phyloP scores from a whole-genome alignment of 1,140 invertebrate genomes.

The Araneus ventricosus region DNA sequence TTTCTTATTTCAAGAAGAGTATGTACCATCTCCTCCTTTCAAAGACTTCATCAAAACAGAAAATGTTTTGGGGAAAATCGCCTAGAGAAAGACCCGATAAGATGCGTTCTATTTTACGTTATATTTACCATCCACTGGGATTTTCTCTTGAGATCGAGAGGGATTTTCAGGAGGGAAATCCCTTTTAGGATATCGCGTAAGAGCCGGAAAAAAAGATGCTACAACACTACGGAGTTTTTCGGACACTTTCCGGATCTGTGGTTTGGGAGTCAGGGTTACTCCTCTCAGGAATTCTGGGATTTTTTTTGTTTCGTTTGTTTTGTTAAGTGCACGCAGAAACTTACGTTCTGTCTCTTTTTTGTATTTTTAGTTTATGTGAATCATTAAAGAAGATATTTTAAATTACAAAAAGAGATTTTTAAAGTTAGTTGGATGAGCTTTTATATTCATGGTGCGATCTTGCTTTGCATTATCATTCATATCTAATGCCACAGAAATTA shows the following conservation, averaged over 20 bases:
- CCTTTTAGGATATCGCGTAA: constrained; percentile 9
- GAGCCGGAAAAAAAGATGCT: background rate
- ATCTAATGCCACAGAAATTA: too few relatives aligned
- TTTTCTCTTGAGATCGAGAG: background rate
- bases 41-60: constrained; percentile 4
- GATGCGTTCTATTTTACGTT: constrained; percentile 8
- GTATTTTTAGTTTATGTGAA: too few relatives aligned
- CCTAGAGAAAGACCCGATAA: too few relatives aligned
- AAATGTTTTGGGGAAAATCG: background rate
- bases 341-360: too few relatives aligned
- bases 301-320: too few relatives aligned
- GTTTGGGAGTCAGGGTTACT: background rate
- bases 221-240: background rate
- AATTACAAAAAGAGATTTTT: too few relatives aligned
- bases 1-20: background rate
- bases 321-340: too few relatives aligned
- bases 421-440: too few relatives aligned
- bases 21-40: background rate
- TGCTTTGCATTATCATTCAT: too few relatives aligned
- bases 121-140: constrained; percentile 3
- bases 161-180: constrained; percentile 15
- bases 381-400: too few relatives aligned
- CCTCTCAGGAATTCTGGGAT: background rate
- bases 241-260: constrained; percentile 14
- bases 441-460: too few relatives aligned